These are phyloP conservation scores for Heliconius erato DNA, from an alignment of 2,888 invertebrate species.

Conservation along the genomic window DNA sequence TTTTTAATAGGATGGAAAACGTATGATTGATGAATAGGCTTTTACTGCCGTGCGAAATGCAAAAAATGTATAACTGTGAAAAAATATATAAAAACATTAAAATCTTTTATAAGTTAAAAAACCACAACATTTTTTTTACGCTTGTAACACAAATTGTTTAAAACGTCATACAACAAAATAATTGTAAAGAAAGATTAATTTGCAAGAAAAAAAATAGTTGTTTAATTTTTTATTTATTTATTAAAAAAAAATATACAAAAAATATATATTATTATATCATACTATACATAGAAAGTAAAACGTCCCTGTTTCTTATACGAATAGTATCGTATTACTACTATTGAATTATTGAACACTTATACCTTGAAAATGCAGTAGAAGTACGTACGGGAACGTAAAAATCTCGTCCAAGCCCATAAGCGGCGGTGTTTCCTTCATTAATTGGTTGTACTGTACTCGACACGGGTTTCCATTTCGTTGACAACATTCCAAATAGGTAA, in stretches of 20 bases:
- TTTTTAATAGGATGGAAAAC: background rate
- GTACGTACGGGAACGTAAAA: background rate
- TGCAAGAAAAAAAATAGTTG: no score
- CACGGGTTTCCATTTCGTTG: slow-evolving; percentile 36
- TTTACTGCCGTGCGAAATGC: no score
- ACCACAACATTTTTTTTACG: no score
- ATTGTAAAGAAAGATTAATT: no score
- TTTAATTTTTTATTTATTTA: no score
- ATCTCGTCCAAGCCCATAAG: slow-evolving; percentile 11
- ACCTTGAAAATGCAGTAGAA: background rate
- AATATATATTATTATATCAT: no score
- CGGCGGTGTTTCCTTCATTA: slow-evolving; percentile 17
- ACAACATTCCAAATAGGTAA: slow-evolving; percentile 34
- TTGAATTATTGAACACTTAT: background rate
- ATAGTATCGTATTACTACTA: background rate
- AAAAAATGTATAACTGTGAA: no score
- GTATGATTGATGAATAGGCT: background rate
- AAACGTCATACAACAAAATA: no score
- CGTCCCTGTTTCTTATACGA: background rate
- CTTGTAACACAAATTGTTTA: no score
- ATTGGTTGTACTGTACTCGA: slow-evolving; percentile 18
- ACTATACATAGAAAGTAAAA: background rate
- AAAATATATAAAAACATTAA: no score
- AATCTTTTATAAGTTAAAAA: no score
- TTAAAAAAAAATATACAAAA: no score